These are phyloP conservation scores for Elaphurus davidianus DNA, from an alignment of 2,113 vertebrate species.

Conservation along the genomic window DNA sequence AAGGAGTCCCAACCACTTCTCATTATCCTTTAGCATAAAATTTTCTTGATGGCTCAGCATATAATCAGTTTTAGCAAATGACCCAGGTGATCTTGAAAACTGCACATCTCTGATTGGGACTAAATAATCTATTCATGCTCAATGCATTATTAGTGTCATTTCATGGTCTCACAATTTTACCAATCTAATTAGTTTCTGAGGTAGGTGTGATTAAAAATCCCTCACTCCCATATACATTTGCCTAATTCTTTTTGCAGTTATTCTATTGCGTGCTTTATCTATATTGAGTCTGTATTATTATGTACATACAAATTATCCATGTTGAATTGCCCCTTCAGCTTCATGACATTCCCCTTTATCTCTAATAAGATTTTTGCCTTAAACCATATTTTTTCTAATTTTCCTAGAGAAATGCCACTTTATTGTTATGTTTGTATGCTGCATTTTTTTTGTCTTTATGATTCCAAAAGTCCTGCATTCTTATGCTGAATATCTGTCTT, in stretches of 20 bases:
- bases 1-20: background rate
- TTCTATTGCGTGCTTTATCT: background rate
- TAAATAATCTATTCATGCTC: background rate
- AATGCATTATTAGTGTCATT: background rate
- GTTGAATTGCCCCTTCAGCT: background rate
- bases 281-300: background rate
- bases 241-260: background rate
- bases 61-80: background rate
- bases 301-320: background rate
- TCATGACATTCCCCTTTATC: background rate
- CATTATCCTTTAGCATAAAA: background rate
- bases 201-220: background rate
- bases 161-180: background rate
- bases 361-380: background rate
- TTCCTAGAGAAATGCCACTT: background rate
- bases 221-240: background rate
- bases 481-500: background rate
- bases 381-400: background rate
- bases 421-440: background rate
- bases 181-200: background rate
- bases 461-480: background rate
- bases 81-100: background rate
- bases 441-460: background rate
- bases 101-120: background rate
- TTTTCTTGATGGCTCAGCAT: background rate